phyloP scores from a whole-genome alignment of 2,888 invertebrate genomes.

The Sinhomidia bicolor region DNA sequence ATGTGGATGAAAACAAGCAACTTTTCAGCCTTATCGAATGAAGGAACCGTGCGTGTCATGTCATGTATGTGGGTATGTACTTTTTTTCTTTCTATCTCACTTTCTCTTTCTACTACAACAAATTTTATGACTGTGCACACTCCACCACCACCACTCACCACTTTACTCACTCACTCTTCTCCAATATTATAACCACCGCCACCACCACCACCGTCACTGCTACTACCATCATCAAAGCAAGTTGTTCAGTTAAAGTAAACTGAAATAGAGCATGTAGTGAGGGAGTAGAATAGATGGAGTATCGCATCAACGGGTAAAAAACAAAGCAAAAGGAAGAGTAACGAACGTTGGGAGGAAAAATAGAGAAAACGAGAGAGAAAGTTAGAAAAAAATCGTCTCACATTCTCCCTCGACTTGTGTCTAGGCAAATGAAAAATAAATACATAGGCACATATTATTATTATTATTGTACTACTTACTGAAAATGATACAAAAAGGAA shows the following conservation, averaged over 20 bases:
- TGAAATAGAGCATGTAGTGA: conserved; percentile 14
- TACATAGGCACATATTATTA: conserved; percentile 40
- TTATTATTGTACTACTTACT: conserved; percentile 42
- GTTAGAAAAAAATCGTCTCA: conserved; percentile 16
- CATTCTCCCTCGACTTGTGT: conserved; percentile 34
- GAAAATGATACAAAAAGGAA: conserved; percentile 34
- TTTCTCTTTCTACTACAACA: conserved; percentile 15
- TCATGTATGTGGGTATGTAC: background rate
- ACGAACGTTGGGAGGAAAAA: background rate
- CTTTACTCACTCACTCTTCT: conserved; percentile 33
- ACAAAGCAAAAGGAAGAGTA: conserved; percentile 39
- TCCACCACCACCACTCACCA: conserved; percentile 40
- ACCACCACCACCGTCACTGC: too few relatives aligned
- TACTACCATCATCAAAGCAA: conserved; percentile 31
- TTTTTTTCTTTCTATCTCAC: conserved; percentile 16
- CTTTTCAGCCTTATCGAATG: conserved; percentile 13
- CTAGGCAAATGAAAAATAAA: conserved; percentile 61
- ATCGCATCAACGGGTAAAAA: conserved; percentile 13
- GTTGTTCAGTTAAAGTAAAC: conserved; percentile 29
- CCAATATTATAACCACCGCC: conserved; percentile 28
- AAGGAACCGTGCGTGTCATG: conserved; percentile 3
- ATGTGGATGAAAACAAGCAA: conserved; percentile 19
- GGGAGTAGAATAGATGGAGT: background rate
- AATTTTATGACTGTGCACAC: conserved; percentile 46
- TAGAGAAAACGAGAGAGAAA: too few relatives aligned